phyloP scores from a whole-genome alignment of 2,113 vertebrate genomes.

The Triplophysa dalaica region DNA sequence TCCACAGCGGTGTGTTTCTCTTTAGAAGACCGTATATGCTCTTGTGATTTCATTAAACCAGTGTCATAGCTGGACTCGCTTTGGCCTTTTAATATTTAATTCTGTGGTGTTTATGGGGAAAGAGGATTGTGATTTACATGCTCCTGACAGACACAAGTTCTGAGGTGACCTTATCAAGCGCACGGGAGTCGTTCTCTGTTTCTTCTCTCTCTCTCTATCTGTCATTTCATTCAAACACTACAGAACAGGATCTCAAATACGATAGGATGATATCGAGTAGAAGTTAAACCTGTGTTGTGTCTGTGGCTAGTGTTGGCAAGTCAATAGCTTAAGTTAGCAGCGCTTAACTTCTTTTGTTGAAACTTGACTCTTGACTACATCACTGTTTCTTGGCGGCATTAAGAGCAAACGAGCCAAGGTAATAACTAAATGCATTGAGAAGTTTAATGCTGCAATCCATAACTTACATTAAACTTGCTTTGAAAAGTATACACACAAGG shows the following conservation, averaged over 20 bases:
- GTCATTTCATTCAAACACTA: neutral
- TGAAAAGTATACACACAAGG: too few species aligned
- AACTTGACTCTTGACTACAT: too few species aligned
- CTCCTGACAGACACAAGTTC: constrained; percentile 64
- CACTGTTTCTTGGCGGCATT: too few species aligned
- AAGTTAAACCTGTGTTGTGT: neutral
- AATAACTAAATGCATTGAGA: too few species aligned
- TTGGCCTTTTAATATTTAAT: constrained; percentile 62
- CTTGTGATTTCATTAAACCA: constrained; percentile 53
- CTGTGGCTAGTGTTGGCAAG: neutral
- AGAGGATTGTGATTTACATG: constrained; percentile 60
- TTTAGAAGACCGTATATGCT: constrained; percentile 41
- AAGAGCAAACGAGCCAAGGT: too few species aligned
- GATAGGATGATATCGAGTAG: too few species aligned
- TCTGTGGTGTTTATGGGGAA: constrained; percentile 59
- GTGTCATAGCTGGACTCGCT: constrained; percentile 54
- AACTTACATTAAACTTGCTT: too few species aligned
- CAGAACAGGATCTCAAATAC: neutral
- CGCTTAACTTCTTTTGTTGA: too few species aligned
- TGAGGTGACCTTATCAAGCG: constrained; percentile 67
- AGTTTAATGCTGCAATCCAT: too few species aligned
- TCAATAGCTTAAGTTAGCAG: too few species aligned
- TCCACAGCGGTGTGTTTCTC: constrained; percentile 16
- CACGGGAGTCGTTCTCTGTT: constrained; percentile 28
- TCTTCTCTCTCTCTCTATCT: neutral